Evolutionary conservation across 2,888 invertebrate genomes (phyloP).

Genomic region (Stenichneumon culpator): DNA sequence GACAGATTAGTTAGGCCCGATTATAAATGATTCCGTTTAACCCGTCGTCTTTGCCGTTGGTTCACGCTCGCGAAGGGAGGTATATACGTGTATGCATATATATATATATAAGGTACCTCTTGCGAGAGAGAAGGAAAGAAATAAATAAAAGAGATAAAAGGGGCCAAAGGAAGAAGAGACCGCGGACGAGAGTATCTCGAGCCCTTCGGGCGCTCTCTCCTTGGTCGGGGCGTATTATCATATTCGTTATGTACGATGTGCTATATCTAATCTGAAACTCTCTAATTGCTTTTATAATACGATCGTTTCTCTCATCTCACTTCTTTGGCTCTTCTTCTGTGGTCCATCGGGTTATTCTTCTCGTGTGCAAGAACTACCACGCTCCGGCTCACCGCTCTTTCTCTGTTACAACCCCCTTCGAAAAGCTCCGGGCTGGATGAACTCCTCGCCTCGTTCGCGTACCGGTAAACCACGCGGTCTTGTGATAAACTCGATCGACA

Average conservation of each 20-base stretch:
- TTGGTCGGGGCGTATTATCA: slow-evolving; percentile 81
- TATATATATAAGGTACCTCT: neutral
- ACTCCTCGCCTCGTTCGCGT: slow-evolving; percentile 56
- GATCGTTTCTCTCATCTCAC: slow-evolving; percentile 67
- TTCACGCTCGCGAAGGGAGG: slow-evolving; percentile 3
- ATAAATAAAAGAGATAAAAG: slow-evolving; percentile 66
- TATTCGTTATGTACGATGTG: slow-evolving; percentile 85
- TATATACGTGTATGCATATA: neutral
- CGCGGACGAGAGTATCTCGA: slow-evolving; percentile 42
- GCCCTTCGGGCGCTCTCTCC: slow-evolving; percentile 75
- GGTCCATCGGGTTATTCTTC: neutral
- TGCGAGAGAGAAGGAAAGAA: slow-evolving; percentile 42
- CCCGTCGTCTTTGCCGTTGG: slow-evolving; percentile 81
- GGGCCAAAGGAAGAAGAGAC: slow-evolving; percentile 19
- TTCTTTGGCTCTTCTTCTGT: slow-evolving; percentile 45
- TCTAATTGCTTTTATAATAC: slow-evolving; percentile 85
- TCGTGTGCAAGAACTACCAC: neutral
- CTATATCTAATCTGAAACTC: slow-evolving; percentile 83
- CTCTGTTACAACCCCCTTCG: slow-evolving; percentile 10
- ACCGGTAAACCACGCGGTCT: slow-evolving; percentile 4
- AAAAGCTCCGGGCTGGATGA: slow-evolving; percentile 25
- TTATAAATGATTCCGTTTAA: slow-evolving; percentile 89
- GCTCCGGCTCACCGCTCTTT: neutral
- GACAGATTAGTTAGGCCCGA: slow-evolving; percentile 89
- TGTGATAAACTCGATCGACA: slow-evolving; percentile 21